Conservation (phyloP, 2,888 invertebrate genomes). For the Lagria hirta region DNA sequence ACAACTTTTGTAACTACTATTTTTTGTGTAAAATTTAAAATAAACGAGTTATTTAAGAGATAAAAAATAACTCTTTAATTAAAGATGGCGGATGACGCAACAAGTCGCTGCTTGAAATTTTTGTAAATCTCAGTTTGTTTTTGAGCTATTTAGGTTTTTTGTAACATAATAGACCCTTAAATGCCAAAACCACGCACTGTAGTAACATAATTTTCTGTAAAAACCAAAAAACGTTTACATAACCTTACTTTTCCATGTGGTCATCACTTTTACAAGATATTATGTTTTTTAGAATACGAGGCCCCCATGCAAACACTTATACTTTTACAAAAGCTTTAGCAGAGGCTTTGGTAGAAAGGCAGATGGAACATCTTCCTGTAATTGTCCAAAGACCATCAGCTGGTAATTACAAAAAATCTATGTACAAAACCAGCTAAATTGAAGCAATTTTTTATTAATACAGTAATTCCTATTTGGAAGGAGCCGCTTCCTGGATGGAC, state of each 20-base stretch:
- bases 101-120: no score
- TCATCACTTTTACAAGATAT: not conserved
- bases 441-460: conserved; percentile 5
- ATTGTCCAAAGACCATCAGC: conserved; percentile 85
- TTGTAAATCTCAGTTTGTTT: no score
- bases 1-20: no score
- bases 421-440: no score
- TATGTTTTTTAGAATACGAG: conserved; percentile 55
- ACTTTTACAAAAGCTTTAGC: conserved; percentile 92
- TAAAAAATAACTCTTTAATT: no score
- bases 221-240: conserved; percentile 1
- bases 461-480: conserved; percentile 81
- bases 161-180: not conserved
- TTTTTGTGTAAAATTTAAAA: no score
- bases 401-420: conserved; percentile 44
- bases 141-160: no score
- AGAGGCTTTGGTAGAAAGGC: conserved; percentile 78
- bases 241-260: conserved; percentile 34
- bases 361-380: conserved; percentile 73
- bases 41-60: no score
- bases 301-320: conserved; percentile 85
- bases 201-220: not conserved
- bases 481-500: conserved; percentile 86
- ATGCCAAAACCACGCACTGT: not conserved
- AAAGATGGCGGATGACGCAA: no score